phyloP scores from a whole-genome alignment of 2,797 vertebrate genomes.

The Crypturellus tataupa region DNA sequence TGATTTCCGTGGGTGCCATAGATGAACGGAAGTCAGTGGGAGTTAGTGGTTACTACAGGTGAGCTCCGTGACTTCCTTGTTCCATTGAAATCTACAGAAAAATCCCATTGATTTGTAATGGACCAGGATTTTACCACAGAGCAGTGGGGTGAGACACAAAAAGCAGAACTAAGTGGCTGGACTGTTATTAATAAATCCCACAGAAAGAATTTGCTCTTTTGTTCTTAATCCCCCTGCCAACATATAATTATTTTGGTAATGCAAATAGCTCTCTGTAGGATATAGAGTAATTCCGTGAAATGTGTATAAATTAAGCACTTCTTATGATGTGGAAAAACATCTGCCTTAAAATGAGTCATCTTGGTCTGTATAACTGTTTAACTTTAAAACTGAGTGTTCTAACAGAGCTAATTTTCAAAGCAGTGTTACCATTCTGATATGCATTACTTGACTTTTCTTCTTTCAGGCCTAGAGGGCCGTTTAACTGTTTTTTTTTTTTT shows the following conservation, averaged over 20 bases:
- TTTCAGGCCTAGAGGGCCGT: not conserved
- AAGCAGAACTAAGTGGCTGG: constrained; percentile 1
- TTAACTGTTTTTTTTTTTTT: not conserved
- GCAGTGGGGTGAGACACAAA: not conserved
- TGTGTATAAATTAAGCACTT: not conserved
- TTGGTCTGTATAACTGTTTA: not conserved
- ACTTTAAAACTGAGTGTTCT: not conserved
- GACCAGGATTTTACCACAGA: not conserved
- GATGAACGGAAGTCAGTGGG: not conserved
- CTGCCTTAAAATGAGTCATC: constrained; percentile 33
- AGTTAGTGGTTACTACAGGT: not conserved
- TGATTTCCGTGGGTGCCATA: not conserved
- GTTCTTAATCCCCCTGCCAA: constrained; percentile 2
- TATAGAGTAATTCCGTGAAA: constrained; percentile 30
- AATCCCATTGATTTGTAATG: not conserved
- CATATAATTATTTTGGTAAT: not conserved
- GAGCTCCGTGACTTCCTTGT: not conserved
- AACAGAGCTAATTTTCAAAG: not conserved
- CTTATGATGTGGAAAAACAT: constrained; percentile 20
- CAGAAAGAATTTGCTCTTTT: not conserved
- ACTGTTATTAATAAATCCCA: not conserved
- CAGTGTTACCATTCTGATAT: not conserved
- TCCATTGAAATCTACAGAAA: not conserved
- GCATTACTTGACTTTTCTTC: not conserved
- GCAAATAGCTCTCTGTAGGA: not conserved